phyloP scores from a whole-genome alignment of 1,140 invertebrate species.

The Anadara kagoshimensis region DNA sequence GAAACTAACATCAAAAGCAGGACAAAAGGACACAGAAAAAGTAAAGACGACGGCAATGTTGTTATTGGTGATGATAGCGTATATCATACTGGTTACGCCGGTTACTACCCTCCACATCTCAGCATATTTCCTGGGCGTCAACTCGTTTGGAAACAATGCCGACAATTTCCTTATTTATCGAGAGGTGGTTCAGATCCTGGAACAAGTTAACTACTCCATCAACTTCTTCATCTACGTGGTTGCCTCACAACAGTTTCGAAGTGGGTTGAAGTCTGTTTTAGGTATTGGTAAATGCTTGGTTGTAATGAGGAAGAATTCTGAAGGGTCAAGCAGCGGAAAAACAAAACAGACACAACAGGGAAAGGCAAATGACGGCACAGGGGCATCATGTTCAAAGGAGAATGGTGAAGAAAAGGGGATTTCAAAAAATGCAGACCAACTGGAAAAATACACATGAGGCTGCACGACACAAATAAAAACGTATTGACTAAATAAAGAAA shows the following conservation, averaged over 20 bases:
- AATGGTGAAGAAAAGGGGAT: too few species aligned
- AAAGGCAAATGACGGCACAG: too few species aligned
- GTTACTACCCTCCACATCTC: constrained; percentile 18
- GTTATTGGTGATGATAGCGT: constrained; percentile 24
- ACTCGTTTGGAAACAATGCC: constrained; percentile 15
- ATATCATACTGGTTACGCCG: constrained; percentile 28
- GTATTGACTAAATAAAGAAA: too few species aligned
- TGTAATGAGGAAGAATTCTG: too few species aligned
- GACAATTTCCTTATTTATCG: constrained; percentile 10
- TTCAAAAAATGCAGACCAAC: too few species aligned
- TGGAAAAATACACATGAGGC: too few species aligned
- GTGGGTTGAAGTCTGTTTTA: too few species aligned
- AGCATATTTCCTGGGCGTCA: constrained; percentile 13
- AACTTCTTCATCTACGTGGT: constrained; percentile 39
- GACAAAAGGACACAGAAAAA: neutral
- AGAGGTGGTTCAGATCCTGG: constrained; percentile 28
- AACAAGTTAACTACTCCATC: constrained; percentile 33
- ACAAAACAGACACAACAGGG: too few species aligned
- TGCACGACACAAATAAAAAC: too few species aligned
- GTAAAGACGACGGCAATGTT: constrained; percentile 29
- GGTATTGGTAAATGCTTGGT: too few species aligned
- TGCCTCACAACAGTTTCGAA: constrained; percentile 18
- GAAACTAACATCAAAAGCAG: neutral
- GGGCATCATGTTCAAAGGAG: too few species aligned
- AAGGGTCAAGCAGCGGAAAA: too few species aligned